Evolutionary conservation across 2,888 invertebrate species (phyloP).

Genomic region (Himalopsyche anomala): DNA sequence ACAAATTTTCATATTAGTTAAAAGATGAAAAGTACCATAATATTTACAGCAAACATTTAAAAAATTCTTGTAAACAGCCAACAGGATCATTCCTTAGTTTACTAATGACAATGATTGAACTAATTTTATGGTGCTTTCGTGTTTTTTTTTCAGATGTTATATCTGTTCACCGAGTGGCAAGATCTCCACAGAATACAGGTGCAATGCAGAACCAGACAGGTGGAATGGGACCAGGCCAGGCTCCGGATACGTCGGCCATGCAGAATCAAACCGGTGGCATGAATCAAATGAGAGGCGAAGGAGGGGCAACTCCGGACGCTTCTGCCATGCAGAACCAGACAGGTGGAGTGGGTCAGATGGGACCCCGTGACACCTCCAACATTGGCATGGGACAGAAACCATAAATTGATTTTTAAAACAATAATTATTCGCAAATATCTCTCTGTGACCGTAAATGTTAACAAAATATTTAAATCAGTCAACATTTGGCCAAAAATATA

Average conservation of each 20-base stretch:
- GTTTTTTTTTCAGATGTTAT: neutral
- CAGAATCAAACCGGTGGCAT: neutral
- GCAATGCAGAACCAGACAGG: neutral
- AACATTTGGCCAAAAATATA: too few relatives aligned
- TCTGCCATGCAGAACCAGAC: neutral
- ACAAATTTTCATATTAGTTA: too few relatives aligned
- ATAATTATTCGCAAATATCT: neutral
- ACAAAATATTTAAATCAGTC: too few relatives aligned
- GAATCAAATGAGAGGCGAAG: too few relatives aligned
- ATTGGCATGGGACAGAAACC: neutral
- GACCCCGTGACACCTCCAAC: neutral
- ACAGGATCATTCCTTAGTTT: too few relatives aligned
- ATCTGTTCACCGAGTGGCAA: neutral
- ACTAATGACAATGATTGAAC: too few relatives aligned
- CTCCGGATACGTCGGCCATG: neutral
- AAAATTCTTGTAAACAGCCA: too few relatives aligned
- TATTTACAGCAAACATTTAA: too few relatives aligned
- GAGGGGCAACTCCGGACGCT: neutral
- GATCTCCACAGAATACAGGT: neutral
- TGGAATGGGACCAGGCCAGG: neutral
- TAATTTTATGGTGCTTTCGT: too few relatives aligned
- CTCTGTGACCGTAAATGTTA: neutral
- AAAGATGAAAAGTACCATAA: too few relatives aligned
- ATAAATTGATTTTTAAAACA: neutral
- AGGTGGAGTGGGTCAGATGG: neutral